Percentiles rank a stretch among this genome's conserved stretches.
phyloP scores from a whole-genome alignment of 1,140 invertebrate species.

The Yoshiicerus persimilis region DNA sequence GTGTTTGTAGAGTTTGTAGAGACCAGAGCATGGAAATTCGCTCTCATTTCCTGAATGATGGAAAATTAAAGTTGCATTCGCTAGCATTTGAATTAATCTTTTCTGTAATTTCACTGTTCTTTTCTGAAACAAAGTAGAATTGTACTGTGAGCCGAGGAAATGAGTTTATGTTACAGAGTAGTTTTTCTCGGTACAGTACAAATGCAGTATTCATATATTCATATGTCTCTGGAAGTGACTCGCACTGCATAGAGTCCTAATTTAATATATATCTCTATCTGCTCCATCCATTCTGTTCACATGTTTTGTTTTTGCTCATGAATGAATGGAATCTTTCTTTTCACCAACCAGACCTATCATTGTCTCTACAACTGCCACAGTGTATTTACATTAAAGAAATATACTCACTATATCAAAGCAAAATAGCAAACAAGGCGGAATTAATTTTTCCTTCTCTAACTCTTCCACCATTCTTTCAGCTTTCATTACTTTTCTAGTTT shows the following conservation, averaged over 20 bases:
- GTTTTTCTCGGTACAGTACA: background rate
- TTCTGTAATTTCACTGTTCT: background rate
- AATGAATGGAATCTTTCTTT: background rate
- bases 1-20: background rate
- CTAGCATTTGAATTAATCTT: background rate
- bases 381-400: background rate
- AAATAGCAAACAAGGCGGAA: background rate
- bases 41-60: background rate
- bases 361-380: background rate
- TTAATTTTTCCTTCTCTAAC: background rate
- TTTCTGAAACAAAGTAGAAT: background rate
- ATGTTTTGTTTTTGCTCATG: background rate
- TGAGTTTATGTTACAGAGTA: background rate
- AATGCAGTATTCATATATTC: too few relatives aligned
- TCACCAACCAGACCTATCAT: background rate
- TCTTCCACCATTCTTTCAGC: background rate
- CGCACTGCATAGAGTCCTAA: background rate
- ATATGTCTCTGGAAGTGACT: background rate
- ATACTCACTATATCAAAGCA: background rate
- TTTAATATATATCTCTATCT: background rate
- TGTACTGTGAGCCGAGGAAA: background rate
- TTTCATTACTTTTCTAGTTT: conserved; percentile 4
- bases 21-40: background rate
- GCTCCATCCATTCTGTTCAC: background rate
- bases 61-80: background rate